Base-by-base conservation (phyloP, 2,797 vertebrate species). In the Sphaeramia orbicularis region DNA sequence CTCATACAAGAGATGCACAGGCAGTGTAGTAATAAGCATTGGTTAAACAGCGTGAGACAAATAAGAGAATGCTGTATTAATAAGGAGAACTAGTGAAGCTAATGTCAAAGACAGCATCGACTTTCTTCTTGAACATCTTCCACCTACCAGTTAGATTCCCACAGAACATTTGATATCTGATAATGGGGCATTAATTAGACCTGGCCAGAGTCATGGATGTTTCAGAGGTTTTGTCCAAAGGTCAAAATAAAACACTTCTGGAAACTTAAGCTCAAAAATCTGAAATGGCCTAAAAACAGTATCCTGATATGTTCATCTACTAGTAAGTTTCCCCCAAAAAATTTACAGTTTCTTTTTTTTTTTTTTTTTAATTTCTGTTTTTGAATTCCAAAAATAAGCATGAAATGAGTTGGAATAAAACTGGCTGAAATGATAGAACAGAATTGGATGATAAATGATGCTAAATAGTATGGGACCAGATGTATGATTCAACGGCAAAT, bases 91-190 rank as follows among this genome's bases (percentile, higher is more conserved):
- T 72, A 77, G 72, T 71, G 58, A 51, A 65, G 47, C 15, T 65
- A 53, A 72, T 54, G 70, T 73, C 60, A 58, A 65, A 82, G 18
- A 73, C 3, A 54, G 82, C 18, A 38, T 89, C 61, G 42, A 45
- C 41, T 88, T 83, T 72, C 84, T 75, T 64, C 54, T 14, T 54
- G 40, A 65, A 41, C 43, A 38, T 71, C 32, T 15, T 77, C 69
- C 38, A 18, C 14, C 18, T 12, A 47, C 52, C 43, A 43, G 51
- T n/a, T 43, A 36, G 50, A 59, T 61, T 74, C 43, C 52, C 67
- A 50, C 10, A 7, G 1, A 73, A 61, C 56, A 30, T 58, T 65
- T 21, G 0, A 27, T 50, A 27, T 56, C 45, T 42, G 15, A 58
- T 72, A 72, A 81, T 65, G 27, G 44, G 2, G 12, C 53, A 65